Evolutionary conservation across 2,113 vertebrate species (phyloP), one percentile per base, ranked within the genome.

Genomic region (Phrynocephalus versicolor): DNA sequence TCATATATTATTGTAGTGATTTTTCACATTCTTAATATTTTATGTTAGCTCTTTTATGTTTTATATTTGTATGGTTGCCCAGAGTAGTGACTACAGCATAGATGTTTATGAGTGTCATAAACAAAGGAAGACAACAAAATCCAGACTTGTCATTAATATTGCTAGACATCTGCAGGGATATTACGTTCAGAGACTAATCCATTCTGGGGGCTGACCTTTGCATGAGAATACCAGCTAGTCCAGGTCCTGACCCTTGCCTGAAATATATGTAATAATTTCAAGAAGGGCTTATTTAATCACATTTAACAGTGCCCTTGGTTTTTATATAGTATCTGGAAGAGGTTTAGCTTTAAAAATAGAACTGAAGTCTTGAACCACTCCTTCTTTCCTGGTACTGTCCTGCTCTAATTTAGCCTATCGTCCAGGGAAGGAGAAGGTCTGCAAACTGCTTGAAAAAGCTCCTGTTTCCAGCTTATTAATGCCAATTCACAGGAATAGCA

Each of bases 341-440:
- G 39, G 74, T 71, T 60, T 86, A 0, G 15, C 88, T 91, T 85
- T 13, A 71, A 86, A 85, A 88, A 88, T 78, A 88, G 87, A 74
- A 92, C 79, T 41, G 1, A 51, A 85, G 2, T 67, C 27, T 33
- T 75, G 35, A 67, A 33, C 87, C 74, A 55, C 58, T 83, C 0
- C 41, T 86, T 16, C 15, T 81, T 91, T 85, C 67, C 85, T 74
- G 41, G 6, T 84, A 83, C 55, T 83, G 77, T 57, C 89, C 82
- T 80, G 45, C 82, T 79, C 39, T 84, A 84, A 88, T 84, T 81
- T 87, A 27, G 83, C 33, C 67, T 67, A 37, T 73, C 45, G 10
- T 10, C 81, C 23, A 71, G 74, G 83, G 62, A 91, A 87, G 37
- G 85, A 67, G 0, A 23, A 85, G 73, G 18, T 30, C 25, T 37